Conservation (phyloP, 2,888 invertebrate genomes). For the Trachelus stipa region DNA sequence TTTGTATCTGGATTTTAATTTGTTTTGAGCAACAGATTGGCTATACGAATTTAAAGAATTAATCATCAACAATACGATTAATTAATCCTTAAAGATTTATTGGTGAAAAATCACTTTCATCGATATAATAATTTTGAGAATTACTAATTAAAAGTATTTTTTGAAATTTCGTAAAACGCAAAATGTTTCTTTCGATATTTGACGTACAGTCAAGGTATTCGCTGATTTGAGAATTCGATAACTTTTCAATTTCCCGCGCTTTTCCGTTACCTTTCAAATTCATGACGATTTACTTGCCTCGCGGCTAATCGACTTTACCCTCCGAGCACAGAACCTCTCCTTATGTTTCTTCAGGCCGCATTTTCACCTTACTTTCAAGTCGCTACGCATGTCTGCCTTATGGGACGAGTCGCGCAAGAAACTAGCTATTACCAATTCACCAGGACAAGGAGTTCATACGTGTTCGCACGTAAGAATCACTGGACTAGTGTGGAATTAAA, state of each 20-base stretch:
- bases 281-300: neutral
- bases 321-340: neutral
- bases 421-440: neutral
- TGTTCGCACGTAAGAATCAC: neutral
- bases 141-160: neutral
- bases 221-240: neutral
- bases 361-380: neutral
- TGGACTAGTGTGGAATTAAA: neutral
- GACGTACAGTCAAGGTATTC: neutral
- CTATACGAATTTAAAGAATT: neutral
- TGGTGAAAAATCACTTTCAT: neutral
- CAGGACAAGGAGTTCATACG: neutral
- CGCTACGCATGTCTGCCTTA: neutral
- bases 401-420: neutral
- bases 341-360: neutral
- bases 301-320: neutral
- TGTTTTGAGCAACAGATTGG: neutral
- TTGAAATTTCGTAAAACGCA: neutral
- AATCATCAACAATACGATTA: neutral
- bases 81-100: neutral
- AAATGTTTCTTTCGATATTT: neutral
- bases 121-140: neutral
- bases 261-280: neutral
- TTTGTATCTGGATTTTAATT: slow-evolving; percentile 1
- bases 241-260: neutral